phyloP scores from a whole-genome alignment of 2,113 vertebrate genomes.

The Odontophorus gujanensis region DNA sequence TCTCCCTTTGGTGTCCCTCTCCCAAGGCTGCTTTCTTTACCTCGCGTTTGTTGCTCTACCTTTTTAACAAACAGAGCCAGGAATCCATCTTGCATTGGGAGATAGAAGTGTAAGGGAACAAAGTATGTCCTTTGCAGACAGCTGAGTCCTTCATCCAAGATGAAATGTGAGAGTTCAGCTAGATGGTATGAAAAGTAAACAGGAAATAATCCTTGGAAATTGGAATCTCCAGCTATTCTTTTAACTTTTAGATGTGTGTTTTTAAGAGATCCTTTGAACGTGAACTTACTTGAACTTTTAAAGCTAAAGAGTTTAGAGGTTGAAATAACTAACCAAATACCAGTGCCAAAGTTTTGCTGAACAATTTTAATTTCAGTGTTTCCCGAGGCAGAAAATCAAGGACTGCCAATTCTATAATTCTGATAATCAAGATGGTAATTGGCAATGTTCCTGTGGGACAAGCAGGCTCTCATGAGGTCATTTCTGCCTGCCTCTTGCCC shows the following conservation, averaged over 20 bases:
- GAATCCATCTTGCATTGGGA: background rate
- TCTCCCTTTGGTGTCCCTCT: background rate
- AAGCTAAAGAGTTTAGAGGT: constrained; percentile 56
- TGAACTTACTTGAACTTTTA: constrained; percentile 63
- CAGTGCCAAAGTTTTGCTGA: constrained; percentile 47
- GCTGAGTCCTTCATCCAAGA: background rate
- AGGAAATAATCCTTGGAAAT: constrained; percentile 65
- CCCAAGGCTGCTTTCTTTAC: background rate
- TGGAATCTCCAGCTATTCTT: constrained; percentile 51
- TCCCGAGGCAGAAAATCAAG: constrained; percentile 56
- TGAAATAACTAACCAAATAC: constrained; percentile 59
- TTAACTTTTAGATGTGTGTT: constrained; percentile 45
- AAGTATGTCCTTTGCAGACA: constrained; percentile 34
- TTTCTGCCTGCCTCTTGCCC: background rate
- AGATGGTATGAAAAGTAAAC: constrained; percentile 67
- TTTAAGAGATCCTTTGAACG: constrained; percentile 66
- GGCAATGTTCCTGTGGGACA: constrained; percentile 16
- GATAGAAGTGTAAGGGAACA: constrained; percentile 4
- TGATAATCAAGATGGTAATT: constrained; percentile 53
- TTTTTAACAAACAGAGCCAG: constrained; percentile 7
- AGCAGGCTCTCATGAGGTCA: constrained; percentile 5
- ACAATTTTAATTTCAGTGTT: constrained; percentile 62
- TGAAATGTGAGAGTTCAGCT: constrained; percentile 61
- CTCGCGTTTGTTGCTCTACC: constrained; percentile 19
- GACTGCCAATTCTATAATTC: constrained; percentile 38